These are phyloP conservation scores for Saccostrea cuccullata DNA, from an alignment of 1,140 invertebrate species.

Conservation along the genomic window DNA sequence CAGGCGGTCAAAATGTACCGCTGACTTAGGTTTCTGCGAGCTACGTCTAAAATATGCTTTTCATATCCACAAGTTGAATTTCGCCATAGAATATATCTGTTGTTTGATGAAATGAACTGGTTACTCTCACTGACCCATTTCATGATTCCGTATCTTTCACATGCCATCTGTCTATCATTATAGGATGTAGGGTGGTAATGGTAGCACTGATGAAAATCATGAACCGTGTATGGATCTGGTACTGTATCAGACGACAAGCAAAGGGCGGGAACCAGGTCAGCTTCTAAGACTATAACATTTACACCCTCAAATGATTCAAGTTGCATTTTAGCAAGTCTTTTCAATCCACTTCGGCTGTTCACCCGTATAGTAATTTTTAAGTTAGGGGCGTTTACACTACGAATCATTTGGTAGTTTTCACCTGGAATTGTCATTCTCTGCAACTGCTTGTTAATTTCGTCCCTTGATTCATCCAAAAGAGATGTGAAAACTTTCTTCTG, in stretches of 20 bases:
- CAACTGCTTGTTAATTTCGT: neutral
- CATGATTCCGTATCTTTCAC: constrained; percentile 27
- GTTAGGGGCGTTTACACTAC: neutral
- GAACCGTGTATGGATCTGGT: neutral
- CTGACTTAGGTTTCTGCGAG: constrained; percentile 4
- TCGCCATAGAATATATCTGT: constrained; percentile 18
- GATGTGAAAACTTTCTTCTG: constrained; percentile 4
- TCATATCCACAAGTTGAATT: constrained; percentile 1
- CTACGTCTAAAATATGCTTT: neutral
- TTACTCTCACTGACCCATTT: constrained; percentile 30
- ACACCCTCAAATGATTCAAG: neutral
- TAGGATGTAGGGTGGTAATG: neutral
- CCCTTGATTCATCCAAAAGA: neutral
- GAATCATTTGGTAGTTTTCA: neutral
- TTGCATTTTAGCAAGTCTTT: neutral
- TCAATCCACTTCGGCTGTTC: neutral
- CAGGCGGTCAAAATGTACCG: constrained; percentile 9
- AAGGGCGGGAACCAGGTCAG: neutral
- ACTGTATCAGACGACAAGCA: neutral
- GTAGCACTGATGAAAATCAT: neutral
- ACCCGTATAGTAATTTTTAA: neutral
- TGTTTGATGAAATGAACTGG: neutral
- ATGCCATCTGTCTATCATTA: neutral
- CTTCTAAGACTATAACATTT: neutral
- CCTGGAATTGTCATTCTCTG: neutral